Conservation (phyloP, 1,140 invertebrate species). For the Eriosoma lanigerum region DNA sequence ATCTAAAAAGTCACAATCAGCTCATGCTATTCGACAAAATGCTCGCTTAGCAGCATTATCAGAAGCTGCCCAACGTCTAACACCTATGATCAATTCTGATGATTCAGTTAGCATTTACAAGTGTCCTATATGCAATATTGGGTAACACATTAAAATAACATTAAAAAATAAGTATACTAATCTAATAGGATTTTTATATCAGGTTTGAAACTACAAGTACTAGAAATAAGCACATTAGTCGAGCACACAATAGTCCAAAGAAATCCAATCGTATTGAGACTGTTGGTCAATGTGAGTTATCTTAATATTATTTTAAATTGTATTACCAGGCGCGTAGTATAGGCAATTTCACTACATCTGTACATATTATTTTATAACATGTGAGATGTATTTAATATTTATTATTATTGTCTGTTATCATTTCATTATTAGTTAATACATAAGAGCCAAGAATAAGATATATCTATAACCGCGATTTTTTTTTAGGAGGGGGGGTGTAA, state of each 20-base stretch:
- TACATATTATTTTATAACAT: not conserved
- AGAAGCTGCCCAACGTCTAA: slow-evolving; percentile 26
- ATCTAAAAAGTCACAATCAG: slow-evolving; percentile 23
- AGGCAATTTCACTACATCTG: slow-evolving; percentile 43
- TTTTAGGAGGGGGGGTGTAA: no score
- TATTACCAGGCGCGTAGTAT: slow-evolving; percentile 21
- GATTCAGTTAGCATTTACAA: slow-evolving; percentile 35
- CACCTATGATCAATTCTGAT: slow-evolving; percentile 16
- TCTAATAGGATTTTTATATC: not conserved
- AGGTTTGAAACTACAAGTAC: slow-evolving; percentile 45
- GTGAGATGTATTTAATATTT: no score
- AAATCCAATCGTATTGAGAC: slow-evolving; percentile 23
- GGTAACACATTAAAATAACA: not conserved
- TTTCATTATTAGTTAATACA: no score
- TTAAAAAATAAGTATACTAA: not conserved
- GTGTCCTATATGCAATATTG: slow-evolving; percentile 44
- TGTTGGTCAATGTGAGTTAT: slow-evolving; percentile 6
- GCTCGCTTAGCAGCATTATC: slow-evolving; percentile 40
- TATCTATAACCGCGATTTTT: no score
- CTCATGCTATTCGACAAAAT: slow-evolving; percentile 35
- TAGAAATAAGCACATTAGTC: slow-evolving; percentile 47
- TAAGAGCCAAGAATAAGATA: no score
- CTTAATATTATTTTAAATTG: not conserved
- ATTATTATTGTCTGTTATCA: no score
- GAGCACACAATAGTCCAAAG: slow-evolving; percentile 38